Conservation (phyloP, 2,797 vertebrate species). For the Lithobates pipiens region DNA sequence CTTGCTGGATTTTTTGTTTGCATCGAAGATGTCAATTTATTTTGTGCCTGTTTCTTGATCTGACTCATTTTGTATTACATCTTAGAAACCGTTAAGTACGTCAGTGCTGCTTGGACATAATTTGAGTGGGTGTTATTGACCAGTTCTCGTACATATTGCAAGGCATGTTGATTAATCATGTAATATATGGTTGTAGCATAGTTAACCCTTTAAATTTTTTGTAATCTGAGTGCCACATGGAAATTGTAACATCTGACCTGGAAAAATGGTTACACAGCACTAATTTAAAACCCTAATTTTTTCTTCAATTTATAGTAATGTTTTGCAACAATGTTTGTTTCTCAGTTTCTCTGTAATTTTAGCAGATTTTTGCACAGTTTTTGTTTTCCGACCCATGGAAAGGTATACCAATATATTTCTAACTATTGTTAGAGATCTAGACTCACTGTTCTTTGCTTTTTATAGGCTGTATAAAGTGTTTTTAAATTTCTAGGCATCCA, state of each 20-base stretch:
- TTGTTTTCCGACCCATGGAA: neutral
- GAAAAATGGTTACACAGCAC: neutral
- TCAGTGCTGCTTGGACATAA: neutral
- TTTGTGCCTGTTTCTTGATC: neutral
- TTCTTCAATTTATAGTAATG: neutral
- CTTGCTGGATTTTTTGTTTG: neutral
- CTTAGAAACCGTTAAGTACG: neutral
- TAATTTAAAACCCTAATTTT: neutral
- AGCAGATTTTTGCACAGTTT: neutral
- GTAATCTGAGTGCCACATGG: too few relatives aligned
- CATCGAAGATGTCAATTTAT: neutral
- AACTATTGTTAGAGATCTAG: slow-evolving; percentile 30
- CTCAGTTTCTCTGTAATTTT: neutral
- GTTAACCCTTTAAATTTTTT: neutral
- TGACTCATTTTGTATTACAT: neutral
- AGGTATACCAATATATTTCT: slow-evolving; percentile 1
- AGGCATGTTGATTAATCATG: neutral
- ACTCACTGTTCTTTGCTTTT: slow-evolving; percentile 16
- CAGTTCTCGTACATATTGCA: neutral
- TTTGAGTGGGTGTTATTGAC: neutral
- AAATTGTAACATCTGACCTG: neutral
- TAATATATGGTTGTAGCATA: too few relatives aligned
- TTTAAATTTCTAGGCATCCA: slow-evolving; percentile 75
- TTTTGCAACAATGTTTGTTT: neutral
- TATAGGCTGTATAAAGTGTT: slow-evolving; percentile 67